Evolutionary conservation across 2,113 vertebrate species (phyloP), one percentile per base, ranked within the genome.

Genomic region (Speoplatyrhinus poulsoni): DNA sequence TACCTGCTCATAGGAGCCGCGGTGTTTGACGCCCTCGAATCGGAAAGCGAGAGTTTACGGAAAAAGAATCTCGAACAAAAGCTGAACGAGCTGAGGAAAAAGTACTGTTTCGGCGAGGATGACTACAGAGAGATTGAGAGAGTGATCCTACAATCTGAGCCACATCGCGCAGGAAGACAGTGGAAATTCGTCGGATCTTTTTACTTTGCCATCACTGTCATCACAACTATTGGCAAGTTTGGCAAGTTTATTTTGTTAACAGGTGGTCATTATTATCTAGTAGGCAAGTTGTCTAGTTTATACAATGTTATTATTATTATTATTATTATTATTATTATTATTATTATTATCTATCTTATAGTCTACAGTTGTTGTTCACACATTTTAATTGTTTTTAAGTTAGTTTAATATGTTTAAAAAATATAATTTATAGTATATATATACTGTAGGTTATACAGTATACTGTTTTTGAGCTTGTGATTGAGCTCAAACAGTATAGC

Each of bases 161-260:
- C 93, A 52, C 96, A 95, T 86, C 93, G 94, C 13, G 93, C 94
- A 59, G 95, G 94, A 1, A 82, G 86, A 33, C 95, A 95, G 91
- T 96, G 95, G 95, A 92, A 94, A 85, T 95, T 97, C 72, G 89
- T 93, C 33, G 94, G 96, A 16, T 95, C 95, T 60, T 95, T 98
- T 84, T 96, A 96, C 75, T 96, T 97, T 78, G 95, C 95, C 88
- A 94, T 96, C 92, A 95, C 95, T 0, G 95, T 96, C 63, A 94
- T 97, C 92, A 96, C 94, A 62, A 96, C 96, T 32, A 95, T 95
- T 77, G 95, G 95, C 92, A 90, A 95, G 95, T 84, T 26, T 26
- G 26, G 26, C 26, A 26, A 26, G 26, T 26, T 26, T 26, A 26
- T 26, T 26, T 26, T 26, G 26, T 26, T 26, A 41, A 41, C 36